A percentile compares a stretch with the other conserved stretches of the same genome.
Conservation (phyloP, 2,113 vertebrate species). For the Turdus rufiventris region DNA sequence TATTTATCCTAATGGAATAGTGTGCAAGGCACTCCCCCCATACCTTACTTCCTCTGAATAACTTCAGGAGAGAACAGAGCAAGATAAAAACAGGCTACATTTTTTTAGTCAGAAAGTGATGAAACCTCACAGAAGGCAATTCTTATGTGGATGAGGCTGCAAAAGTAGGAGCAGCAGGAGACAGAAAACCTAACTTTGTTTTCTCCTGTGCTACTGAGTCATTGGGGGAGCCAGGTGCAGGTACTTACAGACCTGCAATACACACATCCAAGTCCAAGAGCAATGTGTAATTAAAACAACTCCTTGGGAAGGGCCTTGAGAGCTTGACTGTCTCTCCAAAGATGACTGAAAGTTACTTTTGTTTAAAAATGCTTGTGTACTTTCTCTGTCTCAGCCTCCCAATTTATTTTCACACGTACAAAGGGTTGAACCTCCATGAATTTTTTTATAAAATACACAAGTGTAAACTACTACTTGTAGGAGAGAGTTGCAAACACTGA, state of each 20-base stretch:
- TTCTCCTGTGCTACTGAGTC: neutral
- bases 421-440: neutral
- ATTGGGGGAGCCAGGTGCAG: neutral
- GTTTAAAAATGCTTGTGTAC: neutral
- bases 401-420: neutral
- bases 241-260: neutral
- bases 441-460: neutral
- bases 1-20: slow-evolving; percentile 10
- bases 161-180: neutral
- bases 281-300: neutral
- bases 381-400: neutral
- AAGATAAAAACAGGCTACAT: neutral
- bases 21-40: neutral
- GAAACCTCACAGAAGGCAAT: neutral
- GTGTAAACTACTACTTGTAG: neutral
- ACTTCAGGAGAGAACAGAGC: neutral
- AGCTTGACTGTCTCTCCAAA: neutral
- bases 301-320: neutral
- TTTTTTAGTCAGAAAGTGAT: neutral
- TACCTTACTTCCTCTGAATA: slow-evolving; percentile 17
- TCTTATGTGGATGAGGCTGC: neutral
- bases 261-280: neutral
- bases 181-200: neutral
- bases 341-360: neutral
- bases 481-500: neutral